These are phyloP conservation scores for Dryocosmus kuriphilus DNA, from an alignment of 2,888 invertebrate species.

Conservation along the genomic window DNA sequence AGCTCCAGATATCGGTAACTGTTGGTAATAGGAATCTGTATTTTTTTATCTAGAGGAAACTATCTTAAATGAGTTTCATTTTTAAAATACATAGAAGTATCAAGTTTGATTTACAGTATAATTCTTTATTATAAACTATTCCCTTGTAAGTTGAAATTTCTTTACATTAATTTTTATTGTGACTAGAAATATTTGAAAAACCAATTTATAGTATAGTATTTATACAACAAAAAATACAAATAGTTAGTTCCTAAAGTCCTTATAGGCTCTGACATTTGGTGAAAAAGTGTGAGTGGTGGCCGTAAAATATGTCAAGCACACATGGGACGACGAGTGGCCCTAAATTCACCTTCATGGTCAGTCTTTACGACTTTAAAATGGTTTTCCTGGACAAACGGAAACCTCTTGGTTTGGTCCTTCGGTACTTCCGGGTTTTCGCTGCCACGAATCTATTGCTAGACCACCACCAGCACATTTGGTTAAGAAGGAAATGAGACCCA, in stretches of 20 bases:
- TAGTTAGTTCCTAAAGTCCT: neutral
- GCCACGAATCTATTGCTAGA: slow-evolving; percentile 22
- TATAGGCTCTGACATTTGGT: slow-evolving; percentile 4
- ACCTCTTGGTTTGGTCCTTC: slow-evolving; percentile 19
- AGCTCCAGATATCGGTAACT: too few relatives aligned
- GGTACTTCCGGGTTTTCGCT: neutral
- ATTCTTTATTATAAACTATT: too few relatives aligned
- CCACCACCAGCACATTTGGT: slow-evolving; percentile 20
- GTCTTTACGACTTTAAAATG: slow-evolving; percentile 25
- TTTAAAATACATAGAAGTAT: too few relatives aligned
- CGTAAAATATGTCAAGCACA: slow-evolving; percentile 28
- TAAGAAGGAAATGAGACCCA: slow-evolving; percentile 6
- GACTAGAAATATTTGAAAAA: too few relatives aligned
- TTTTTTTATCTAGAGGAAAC: too few relatives aligned
- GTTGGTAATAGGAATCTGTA: too few relatives aligned
- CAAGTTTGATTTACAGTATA: too few relatives aligned
- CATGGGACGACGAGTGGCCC: slow-evolving; percentile 34
- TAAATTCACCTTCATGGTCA: slow-evolving; percentile 33
- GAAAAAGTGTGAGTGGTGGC: slow-evolving; percentile 4
- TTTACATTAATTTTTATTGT: too few relatives aligned
- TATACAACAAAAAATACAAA: neutral
- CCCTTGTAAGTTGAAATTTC: too few relatives aligned
- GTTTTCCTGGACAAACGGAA: slow-evolving; percentile 11
- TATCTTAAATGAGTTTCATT: too few relatives aligned
- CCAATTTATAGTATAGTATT: too few relatives aligned